Conservation (phyloP, 2,888 invertebrate species). For the Drosophila borborema region DNA sequence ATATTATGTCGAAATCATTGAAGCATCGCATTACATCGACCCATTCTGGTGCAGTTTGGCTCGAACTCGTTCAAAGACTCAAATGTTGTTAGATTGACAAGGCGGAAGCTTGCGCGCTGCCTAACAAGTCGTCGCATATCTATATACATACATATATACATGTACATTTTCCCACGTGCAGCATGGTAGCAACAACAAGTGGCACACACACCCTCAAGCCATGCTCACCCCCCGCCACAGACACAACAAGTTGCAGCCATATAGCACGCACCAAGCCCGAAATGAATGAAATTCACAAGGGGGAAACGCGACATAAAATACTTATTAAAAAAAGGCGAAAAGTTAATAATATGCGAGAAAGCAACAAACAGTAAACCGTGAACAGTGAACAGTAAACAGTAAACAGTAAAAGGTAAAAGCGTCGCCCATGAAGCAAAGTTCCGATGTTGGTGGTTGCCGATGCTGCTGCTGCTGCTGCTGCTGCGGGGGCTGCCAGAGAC, state of each 20-base stretch:
- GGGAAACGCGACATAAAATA: conserved; percentile 58
- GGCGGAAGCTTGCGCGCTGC: conserved; percentile 57
- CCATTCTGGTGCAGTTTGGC: conserved; percentile 38
- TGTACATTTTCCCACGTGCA: conserved; percentile 64
- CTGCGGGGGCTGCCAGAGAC: conserved; percentile 49
- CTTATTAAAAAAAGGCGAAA: conserved; percentile 56
- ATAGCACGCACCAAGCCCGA: conserved; percentile 69
- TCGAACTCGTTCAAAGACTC: conserved; percentile 53
- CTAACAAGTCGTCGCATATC: conserved; percentile 23
- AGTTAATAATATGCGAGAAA: conserved; percentile 73
- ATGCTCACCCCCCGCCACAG: conserved; percentile 30
- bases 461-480: conserved; percentile 54
- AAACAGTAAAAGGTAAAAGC: conserved; percentile 37
- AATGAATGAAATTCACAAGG: conserved; percentile 30
- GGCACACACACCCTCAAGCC: conserved; percentile 68
- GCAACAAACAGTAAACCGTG: conserved; percentile 14
- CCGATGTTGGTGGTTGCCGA: conserved; percentile 53
- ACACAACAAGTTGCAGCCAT: conserved; percentile 49
- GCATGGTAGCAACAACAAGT: conserved; percentile 59
- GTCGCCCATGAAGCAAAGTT: conserved; percentile 63
- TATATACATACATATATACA: conserved; percentile 2
- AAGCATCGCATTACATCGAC: conserved; percentile 64
- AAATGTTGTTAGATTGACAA: conserved; percentile 28
- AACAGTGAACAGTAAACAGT: not conserved
- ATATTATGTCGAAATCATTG: conserved; percentile 58